Evolutionary conservation across 2,797 vertebrate species (phyloP).

Genomic region (Xenentodon cancila): DNA sequence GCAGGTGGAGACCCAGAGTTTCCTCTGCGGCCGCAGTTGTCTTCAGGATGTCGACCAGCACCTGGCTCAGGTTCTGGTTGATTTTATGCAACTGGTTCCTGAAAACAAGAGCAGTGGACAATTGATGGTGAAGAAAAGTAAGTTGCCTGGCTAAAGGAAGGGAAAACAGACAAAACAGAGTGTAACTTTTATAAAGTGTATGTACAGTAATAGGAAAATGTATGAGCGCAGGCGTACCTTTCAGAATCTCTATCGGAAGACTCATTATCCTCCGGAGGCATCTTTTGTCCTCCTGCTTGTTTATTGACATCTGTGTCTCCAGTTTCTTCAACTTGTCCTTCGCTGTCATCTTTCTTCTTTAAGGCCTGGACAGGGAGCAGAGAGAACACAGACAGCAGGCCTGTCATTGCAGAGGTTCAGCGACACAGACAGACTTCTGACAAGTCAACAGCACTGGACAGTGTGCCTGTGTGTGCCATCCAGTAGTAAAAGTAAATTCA

Average conservation of each 20-base stretch:
- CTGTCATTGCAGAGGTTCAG: conserved; percentile 83
- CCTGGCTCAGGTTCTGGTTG: conserved; percentile 89
- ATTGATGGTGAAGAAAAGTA: neutral
- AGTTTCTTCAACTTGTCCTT: conserved; percentile 34
- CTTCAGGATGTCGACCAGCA: conserved; percentile 91
- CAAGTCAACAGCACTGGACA: conserved; percentile 31
- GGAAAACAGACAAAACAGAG: neutral
- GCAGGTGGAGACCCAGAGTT: conserved; percentile 90
- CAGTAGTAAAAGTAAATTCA: conserved; percentile 60
- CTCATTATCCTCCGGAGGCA: conserved; percentile 62
- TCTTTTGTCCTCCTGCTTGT: conserved; percentile 33
- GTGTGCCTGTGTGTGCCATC: neutral
- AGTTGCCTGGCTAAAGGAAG: neutral
- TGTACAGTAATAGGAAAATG: neutral
- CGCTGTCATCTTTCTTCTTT: conserved; percentile 71
- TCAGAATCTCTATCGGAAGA: conserved; percentile 76
- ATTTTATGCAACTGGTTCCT: conserved; percentile 84
- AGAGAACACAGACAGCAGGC: conserved; percentile 90
- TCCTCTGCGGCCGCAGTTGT: conserved; percentile 92
- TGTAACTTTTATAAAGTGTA: neutral
- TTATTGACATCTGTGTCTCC: conserved; percentile 56
- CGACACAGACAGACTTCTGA: conserved; percentile 21
- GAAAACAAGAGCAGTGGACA: neutral
- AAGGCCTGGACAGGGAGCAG: conserved; percentile 87
- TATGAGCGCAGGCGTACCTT: conserved; percentile 79